Conservation (phyloP, 1,140 invertebrate genomes). For the Diachasmimorpha longicaudata region DNA sequence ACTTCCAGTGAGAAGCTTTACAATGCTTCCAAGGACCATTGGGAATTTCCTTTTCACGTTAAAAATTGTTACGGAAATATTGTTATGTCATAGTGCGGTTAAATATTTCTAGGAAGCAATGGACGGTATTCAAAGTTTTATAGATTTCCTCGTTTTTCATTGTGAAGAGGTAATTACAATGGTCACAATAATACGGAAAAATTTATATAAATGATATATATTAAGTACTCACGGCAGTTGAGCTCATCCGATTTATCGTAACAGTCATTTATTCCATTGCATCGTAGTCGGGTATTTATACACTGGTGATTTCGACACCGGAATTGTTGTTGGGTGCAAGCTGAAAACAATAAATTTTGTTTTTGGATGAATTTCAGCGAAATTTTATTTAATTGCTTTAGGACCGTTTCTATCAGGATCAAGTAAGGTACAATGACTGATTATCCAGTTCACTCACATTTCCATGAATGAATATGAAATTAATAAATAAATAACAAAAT, state of each 20-base stretch:
- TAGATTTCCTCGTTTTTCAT: neutral
- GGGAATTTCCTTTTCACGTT: neutral
- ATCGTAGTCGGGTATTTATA: slow-evolving; percentile 67
- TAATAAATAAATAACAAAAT: too few species aligned
- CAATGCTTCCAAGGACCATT: neutral
- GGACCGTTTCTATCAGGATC: too few species aligned
- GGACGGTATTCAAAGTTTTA: neutral
- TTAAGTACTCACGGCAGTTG: slow-evolving; percentile 64
- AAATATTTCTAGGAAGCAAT: neutral
- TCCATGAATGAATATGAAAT: too few species aligned
- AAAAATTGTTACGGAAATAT: neutral
- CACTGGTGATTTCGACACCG: slow-evolving; percentile 72
- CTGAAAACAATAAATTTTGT: slow-evolving; percentile 34
- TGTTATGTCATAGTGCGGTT: neutral
- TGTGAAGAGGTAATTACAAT: neutral
- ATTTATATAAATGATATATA: neutral
- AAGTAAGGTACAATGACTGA: too few species aligned
- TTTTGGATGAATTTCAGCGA: too few species aligned
- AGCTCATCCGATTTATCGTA: slow-evolving; percentile 67
- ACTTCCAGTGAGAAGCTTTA: neutral
- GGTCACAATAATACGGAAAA: neutral
- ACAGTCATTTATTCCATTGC: slow-evolving; percentile 70
- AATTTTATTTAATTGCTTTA: too few species aligned
- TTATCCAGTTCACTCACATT: too few species aligned
- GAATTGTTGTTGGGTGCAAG: slow-evolving; percentile 52